Conservation (phyloP, 2,888 invertebrate genomes). For the Tenthredo livida region DNA sequence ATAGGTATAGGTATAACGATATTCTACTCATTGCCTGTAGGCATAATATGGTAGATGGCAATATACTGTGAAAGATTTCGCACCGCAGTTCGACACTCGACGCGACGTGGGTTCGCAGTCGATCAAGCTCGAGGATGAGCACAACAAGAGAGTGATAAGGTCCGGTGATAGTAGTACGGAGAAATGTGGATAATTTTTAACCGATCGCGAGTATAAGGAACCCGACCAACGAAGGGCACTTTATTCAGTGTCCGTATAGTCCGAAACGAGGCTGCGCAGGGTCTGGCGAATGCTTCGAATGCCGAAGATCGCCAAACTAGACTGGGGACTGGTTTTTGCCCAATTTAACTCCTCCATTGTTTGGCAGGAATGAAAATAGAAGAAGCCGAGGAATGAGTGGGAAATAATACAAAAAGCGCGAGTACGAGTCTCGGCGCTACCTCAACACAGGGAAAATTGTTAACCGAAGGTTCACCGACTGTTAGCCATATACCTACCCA, state of each 20-base stretch:
- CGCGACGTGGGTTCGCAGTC: background rate
- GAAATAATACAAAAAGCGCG: background rate
- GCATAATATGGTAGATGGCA: too few species aligned
- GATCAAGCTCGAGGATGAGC: background rate
- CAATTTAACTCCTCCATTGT: conserved; percentile 71
- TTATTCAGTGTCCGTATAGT: conserved; percentile 16
- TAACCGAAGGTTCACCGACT: background rate
- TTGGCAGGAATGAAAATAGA: conserved; percentile 69
- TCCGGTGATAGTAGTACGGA: background rate
- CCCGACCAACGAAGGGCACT: background rate
- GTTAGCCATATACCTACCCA: background rate
- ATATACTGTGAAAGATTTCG: background rate
- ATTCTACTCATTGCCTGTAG: too few species aligned
- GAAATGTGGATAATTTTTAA: background rate
- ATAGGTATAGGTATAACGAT: too few species aligned
- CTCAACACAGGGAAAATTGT: background rate
- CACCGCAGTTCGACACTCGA: background rate
- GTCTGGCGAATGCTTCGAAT: conserved; percentile 58
- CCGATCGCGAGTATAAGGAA: background rate
- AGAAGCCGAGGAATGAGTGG: conserved; percentile 45
- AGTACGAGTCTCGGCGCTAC: background rate
- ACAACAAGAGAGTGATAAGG: background rate
- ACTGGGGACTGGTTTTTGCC: conserved; percentile 72
- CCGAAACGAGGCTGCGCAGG: conserved; percentile 42
- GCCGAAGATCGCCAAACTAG: conserved; percentile 67